phyloP scores from a whole-genome alignment of 1,140 invertebrate species.

The Cataglyphis hispanica region DNA sequence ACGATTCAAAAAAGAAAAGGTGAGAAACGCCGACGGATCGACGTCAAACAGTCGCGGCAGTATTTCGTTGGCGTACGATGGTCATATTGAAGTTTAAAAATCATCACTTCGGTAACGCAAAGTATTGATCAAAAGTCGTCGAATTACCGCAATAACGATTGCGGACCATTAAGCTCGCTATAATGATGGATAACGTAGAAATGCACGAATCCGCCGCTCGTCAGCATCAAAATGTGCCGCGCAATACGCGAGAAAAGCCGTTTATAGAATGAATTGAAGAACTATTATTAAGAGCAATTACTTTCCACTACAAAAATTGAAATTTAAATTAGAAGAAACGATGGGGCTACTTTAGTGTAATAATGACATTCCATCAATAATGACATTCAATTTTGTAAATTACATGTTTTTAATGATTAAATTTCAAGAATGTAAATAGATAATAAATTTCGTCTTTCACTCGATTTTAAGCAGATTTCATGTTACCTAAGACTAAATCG shows the following conservation, averaged over 20 bases:
- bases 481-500: background rate
- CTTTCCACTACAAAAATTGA: background rate
- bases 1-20: slow-evolving; percentile 63
- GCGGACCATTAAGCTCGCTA: slow-evolving; percentile 60
- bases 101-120: slow-evolving; percentile 54
- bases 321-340: background rate
- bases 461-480: slow-evolving; percentile 4
- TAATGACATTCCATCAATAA: background rate
- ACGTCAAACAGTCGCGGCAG: slow-evolving; percentile 57
- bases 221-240: slow-evolving; percentile 52
- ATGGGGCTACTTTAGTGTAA: background rate
- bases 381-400: slow-evolving; percentile 2
- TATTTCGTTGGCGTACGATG: slow-evolving; percentile 43
- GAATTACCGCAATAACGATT: slow-evolving; percentile 59
- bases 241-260: slow-evolving; percentile 19
- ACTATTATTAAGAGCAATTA: slow-evolving; percentile 17
- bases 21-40: slow-evolving; percentile 49
- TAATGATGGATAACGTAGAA: slow-evolving; percentile 63
- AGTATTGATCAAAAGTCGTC: slow-evolving; percentile 64
- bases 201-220: slow-evolving; percentile 45
- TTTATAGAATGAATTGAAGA: slow-evolving; percentile 50
- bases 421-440: background rate
- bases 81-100: slow-evolving; percentile 61
- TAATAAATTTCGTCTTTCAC: background rate
- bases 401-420: background rate